Evolutionary conservation across 2,113 vertebrate genomes (phyloP).

Genomic region (Phrynocephalus versicolor): DNA sequence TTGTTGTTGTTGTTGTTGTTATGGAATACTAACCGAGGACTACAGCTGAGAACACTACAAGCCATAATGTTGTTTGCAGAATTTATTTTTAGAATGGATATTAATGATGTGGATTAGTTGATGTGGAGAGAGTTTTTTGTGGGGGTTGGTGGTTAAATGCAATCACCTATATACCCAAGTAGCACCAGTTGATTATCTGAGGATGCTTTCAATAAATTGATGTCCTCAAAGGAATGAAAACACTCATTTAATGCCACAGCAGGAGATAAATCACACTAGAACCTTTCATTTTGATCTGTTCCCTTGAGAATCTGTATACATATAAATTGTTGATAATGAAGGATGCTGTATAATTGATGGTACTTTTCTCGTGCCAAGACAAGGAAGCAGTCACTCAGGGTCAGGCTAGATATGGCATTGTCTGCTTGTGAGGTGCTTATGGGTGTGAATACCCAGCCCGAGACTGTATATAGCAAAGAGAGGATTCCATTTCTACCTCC

Average conservation of each 20-base stretch:
- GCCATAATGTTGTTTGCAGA: not conserved
- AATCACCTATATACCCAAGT: conserved; percentile 67
- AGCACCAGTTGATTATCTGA: conserved; percentile 64
- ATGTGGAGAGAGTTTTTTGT: conserved; percentile 41
- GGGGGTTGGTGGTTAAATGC: conserved; percentile 25
- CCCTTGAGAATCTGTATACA: conserved; percentile 45
- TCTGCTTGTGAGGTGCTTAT: not conserved
- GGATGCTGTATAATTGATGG: not conserved
- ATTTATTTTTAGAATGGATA: not conserved
- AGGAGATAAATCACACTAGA: conserved; percentile 61
- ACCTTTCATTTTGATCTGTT: conserved; percentile 27
- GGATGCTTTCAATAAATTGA: conserved; percentile 73
- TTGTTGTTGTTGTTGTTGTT: no score
- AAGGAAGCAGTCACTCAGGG: not conserved
- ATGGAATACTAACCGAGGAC: not conserved
- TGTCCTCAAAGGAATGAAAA: conserved; percentile 57
- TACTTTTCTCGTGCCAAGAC: not conserved
- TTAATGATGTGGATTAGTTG: conserved; percentile 27
- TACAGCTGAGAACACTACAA: not conserved
- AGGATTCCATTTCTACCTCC: not conserved
- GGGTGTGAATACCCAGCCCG: not conserved
- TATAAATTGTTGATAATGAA: not conserved
- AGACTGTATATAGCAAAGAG: not conserved
- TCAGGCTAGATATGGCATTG: not conserved
- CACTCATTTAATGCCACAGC: conserved; percentile 57